Evolutionary conservation across 2,888 invertebrate genomes (phyloP).

Genomic region (Nomada flava): DNA sequence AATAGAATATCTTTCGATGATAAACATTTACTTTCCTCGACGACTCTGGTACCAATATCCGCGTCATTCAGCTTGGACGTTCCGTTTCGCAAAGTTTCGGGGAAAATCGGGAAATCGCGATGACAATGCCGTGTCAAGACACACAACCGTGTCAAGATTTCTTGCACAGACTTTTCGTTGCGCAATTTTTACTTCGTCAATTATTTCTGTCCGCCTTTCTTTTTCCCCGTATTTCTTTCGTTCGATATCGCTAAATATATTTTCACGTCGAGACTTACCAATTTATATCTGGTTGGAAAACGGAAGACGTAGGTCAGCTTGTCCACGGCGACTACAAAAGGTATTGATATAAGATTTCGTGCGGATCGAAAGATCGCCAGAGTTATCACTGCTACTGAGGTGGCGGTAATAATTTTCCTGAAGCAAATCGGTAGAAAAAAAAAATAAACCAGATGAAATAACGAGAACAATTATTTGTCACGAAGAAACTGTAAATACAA

Average conservation of each 20-base stretch:
- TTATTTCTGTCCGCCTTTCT: too few relatives aligned
- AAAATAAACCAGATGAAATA: not conserved
- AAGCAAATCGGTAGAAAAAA: not conserved
- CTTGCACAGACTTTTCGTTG: too few relatives aligned
- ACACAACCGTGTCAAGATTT: too few relatives aligned
- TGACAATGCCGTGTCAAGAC: too few relatives aligned
- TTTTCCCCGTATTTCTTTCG: too few relatives aligned
- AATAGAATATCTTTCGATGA: conserved; percentile 21
- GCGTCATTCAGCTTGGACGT: not conserved
- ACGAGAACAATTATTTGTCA: not conserved
- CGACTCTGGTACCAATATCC: not conserved
- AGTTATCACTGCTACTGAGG: conserved; percentile 62
- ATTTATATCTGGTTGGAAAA: conserved; percentile 86
- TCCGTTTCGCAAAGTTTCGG: too few relatives aligned
- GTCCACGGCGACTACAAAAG: conserved; percentile 87
- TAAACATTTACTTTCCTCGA: conserved; percentile 19
- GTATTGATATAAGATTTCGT: conserved; percentile 86
- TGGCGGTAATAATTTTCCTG: conserved; percentile 67
- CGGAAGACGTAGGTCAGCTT: conserved; percentile 86
- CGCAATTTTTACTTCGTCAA: too few relatives aligned
- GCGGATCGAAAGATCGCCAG: conserved; percentile 84
- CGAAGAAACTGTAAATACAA: not conserved
- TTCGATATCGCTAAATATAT: not conserved
- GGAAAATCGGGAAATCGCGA: too few relatives aligned
- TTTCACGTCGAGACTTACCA: conserved; percentile 70